A percentile compares a stretch with the other conserved stretches of the same genome.
phyloP scores from a whole-genome alignment of 2,113 vertebrate species.

The Parus major region DNA sequence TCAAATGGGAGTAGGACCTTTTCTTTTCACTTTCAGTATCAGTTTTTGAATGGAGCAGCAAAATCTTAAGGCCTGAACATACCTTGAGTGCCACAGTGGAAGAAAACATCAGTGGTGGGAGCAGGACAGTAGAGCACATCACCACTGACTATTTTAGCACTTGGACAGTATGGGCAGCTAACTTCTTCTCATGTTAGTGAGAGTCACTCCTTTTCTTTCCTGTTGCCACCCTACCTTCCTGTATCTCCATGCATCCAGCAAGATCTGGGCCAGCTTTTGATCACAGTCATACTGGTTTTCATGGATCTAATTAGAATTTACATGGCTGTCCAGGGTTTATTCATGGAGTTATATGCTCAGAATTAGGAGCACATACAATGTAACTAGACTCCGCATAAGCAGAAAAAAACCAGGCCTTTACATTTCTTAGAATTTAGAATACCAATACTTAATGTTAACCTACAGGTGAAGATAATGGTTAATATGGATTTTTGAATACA shows the following conservation, averaged over 20 bases:
- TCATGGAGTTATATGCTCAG: neutral
- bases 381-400: neutral
- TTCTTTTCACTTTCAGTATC: neutral
- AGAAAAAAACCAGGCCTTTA: neutral
- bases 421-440: neutral
- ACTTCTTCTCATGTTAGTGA: neutral
- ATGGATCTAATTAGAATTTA: neutral
- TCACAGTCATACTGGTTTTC: neutral
- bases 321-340: neutral
- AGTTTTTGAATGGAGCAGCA: neutral
- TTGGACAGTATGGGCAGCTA: neutral
- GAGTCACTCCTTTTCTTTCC: neutral
- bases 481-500: neutral
- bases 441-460: neutral
- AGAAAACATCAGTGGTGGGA: neutral
- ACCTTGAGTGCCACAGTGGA: neutral
- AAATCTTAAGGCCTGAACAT: neutral
- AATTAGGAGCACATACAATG: neutral
- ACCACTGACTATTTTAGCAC: neutral
- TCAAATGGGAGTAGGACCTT: neutral
- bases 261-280: neutral
- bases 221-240: neutral
- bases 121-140: neutral
- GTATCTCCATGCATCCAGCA: neutral
- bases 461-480: neutral